These are phyloP conservation scores for Kryptolebias ocellatus DNA, from an alignment of 2,797 vertebrate genomes.

Conservation along the genomic window DNA sequence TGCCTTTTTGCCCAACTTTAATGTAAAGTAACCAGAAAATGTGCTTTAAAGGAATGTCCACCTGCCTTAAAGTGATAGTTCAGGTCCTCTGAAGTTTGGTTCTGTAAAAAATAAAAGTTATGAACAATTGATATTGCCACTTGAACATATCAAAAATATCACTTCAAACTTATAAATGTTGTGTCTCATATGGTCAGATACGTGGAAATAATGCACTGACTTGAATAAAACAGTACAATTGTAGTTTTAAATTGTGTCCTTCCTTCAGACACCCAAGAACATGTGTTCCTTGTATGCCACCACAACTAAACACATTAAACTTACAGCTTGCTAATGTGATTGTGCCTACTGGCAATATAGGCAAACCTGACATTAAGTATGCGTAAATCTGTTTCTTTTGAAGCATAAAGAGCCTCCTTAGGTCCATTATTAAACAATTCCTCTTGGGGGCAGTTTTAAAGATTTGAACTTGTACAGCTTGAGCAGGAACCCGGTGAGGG, in stretches of 20 bases:
- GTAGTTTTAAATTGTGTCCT: not conserved
- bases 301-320: constrained; percentile 30
- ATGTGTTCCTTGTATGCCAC: constrained; percentile 22
- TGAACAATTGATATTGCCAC: too few species aligned
- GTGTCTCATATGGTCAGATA: too few species aligned
- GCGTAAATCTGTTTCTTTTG: constrained; percentile 68
- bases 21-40: too few species aligned
- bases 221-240: not conserved
- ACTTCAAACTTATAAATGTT: too few species aligned
- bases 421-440: constrained; percentile 63
- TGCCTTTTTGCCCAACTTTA: not conserved
- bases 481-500: constrained; percentile 72
- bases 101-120: too few species aligned
- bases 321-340: constrained; percentile 24
- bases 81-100: too few species aligned
- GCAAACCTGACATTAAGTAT: constrained; percentile 58
- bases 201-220: too few species aligned
- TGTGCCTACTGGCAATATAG: constrained; percentile 44
- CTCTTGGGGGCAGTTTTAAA: constrained; percentile 60
- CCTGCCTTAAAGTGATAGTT: too few species aligned
- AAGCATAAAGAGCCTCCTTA: constrained; percentile 61
- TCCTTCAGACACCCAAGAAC: constrained; percentile 12
- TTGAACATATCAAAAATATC: too few species aligned
- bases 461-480: constrained; percentile 58
- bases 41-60: too few species aligned